Evolutionary conservation across 2,888 invertebrate genomes (phyloP).

Genomic region (Laothoe populi): DNA sequence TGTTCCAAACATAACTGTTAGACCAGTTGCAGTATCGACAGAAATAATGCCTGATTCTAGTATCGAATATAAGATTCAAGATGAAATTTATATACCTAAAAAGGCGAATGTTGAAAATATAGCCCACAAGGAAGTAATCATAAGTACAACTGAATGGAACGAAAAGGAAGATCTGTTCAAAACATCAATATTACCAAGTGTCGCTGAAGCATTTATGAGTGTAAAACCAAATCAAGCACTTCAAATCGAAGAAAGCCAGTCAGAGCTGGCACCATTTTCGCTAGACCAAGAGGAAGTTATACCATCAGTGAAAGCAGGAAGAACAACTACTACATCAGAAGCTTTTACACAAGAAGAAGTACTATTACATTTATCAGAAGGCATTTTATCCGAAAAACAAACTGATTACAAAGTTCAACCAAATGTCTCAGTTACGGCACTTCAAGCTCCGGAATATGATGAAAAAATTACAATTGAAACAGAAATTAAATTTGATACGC

Average conservation of each 20-base stretch:
- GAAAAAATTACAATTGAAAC: conserved; percentile 85
- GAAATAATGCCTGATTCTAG: conserved; percentile 76
- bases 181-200: conserved; percentile 42
- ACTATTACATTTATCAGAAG: conserved; percentile 74
- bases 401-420: conserved; percentile 66
- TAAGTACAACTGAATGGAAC: conserved; percentile 79
- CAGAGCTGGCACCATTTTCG: conserved; percentile 68
- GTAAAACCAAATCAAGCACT: conserved; percentile 75
- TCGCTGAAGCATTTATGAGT: conserved; percentile 50
- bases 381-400: conserved; percentile 53
- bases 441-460: conserved; percentile 84
- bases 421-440: conserved; percentile 69
- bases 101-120: conserved; percentile 82
- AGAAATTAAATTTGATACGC: conserved; percentile 75
- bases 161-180: conserved; percentile 82
- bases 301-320: conserved; percentile 61
- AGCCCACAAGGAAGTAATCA: conserved; percentile 80
- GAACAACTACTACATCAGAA: conserved; percentile 77
- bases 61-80: conserved; percentile 55
- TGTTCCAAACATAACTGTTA: conserved; percentile 69
- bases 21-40: conserved; percentile 79
- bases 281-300: conserved; percentile 54
- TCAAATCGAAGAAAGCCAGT: conserved; percentile 78
- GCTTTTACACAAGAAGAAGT: conserved; percentile 85
- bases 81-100: conserved; percentile 45